Evolutionary conservation across 2,797 vertebrate genomes (phyloP).

Genomic region (Leptodactylus fallax): DNA sequence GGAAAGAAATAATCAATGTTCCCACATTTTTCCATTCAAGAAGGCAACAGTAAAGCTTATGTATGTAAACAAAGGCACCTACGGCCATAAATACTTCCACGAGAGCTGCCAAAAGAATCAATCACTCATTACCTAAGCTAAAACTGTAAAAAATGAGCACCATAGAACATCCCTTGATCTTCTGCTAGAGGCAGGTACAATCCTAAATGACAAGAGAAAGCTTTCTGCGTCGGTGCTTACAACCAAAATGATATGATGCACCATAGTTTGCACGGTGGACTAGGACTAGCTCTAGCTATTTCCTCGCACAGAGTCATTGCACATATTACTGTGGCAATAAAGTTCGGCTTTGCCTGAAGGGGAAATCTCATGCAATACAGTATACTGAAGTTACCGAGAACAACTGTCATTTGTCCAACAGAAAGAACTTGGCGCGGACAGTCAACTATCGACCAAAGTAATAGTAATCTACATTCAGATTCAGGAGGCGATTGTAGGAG

Average conservation of each 20-base stretch:
- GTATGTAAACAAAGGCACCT: constrained; percentile 58
- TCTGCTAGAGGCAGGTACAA: constrained; percentile 23
- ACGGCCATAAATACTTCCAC: constrained; percentile 33
- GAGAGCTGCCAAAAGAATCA: constrained; percentile 38
- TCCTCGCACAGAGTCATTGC: background rate
- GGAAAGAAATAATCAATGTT: constrained; percentile 57
- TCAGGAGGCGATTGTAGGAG: background rate
- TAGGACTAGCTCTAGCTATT: background rate
- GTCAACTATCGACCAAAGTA: no score
- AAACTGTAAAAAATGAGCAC: constrained; percentile 20
- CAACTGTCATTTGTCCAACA: background rate
- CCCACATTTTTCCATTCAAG: constrained; percentile 61
- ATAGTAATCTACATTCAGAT: no score
- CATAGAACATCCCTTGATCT: background rate
- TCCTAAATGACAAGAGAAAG: background rate
- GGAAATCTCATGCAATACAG: background rate
- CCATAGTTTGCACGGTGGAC: no score
- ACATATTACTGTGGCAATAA: background rate
- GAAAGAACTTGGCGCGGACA: background rate
- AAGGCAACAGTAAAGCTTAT: constrained; percentile 43
- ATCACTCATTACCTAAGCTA: constrained; percentile 39
- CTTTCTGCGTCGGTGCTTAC: background rate
- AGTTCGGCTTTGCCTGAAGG: background rate
- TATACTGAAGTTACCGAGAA: background rate
- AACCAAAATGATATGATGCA: background rate